These are phyloP conservation scores for Cryptoprocta ferox DNA, from an alignment of 2,797 vertebrate genomes.

Conservation along the genomic window DNA sequence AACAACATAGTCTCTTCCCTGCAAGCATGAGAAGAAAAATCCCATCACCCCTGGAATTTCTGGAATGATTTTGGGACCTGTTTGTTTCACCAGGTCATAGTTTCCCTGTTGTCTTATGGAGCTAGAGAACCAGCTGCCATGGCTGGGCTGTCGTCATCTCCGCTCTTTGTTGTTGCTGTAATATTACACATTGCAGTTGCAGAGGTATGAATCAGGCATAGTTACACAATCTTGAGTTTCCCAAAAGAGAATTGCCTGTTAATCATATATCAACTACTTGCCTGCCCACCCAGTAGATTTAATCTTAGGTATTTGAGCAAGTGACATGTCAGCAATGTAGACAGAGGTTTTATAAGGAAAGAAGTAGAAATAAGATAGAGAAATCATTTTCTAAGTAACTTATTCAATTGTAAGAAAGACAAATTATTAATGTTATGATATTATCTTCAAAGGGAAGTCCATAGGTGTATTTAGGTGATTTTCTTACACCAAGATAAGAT, in stretches of 20 bases:
- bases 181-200: background rate
- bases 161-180: background rate
- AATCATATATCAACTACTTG: background rate
- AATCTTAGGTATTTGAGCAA: background rate
- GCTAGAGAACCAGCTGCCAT: background rate
- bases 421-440: background rate
- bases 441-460: constrained; percentile 50
- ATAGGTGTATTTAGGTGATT: background rate
- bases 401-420: background rate
- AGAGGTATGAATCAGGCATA: constrained; percentile 37
- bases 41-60: constrained; percentile 18
- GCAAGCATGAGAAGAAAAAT: background rate
- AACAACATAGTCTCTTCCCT: background rate
- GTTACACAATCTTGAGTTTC: constrained; percentile 64
- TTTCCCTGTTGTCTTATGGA: background rate
- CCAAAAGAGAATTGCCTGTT: constrained; percentile 27
- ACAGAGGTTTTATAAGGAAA: background rate
- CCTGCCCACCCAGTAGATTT: background rate
- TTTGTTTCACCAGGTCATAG: constrained; percentile 19
- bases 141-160: background rate
- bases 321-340: background rate
- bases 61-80: constrained; percentile 39
- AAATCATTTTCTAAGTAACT: background rate
- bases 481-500: constrained; percentile 48
- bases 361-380: background rate